Evolutionary conservation across 1,140 invertebrate genomes (phyloP), one percentile per base, ranked within the genome.

Genomic region (Idris sp.): DNA sequence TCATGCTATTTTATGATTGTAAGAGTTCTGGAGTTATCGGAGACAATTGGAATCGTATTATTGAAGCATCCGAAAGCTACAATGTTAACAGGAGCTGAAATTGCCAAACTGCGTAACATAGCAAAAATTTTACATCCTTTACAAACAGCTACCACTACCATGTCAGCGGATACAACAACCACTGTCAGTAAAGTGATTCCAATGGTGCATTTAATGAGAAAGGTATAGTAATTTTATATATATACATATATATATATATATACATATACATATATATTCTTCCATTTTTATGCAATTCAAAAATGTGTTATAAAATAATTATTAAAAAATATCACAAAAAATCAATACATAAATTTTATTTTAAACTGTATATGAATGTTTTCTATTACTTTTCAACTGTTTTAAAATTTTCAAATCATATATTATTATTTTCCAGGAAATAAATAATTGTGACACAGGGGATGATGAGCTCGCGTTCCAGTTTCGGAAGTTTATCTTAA

Each of bases 1-100:
- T 67, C 65, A 0, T 19, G 31, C n/a, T 51, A 61, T 36, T 43
- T 38, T 33, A 64, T 41, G 46, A 43, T 53, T 7, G 31, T 43
- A 2, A 7, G 49, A 4, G 61, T 72, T 59, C 22, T 53, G 13
- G 51, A 59, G 19, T n/a, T 59, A 16, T 38, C 19, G 0, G 33
- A 48, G 26, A 5, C 38, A 10, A 41, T 59, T 28, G 56, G 43
- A 48, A 13, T 3, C 15, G 33, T 59, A 0, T 19, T 59, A 1
- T 16, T 59, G 7, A 59, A 59, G 26, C 46, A 15, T 16, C 41
- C 18, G 4, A 44, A 35, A 15, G 13, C 13, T 16, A 36, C 15
- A 4, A 58, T 58, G 28, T 2, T 46, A 0, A 26, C 19, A 7
- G 40, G 38, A 30, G 35, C 41, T 25, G 40, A 58, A 36, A 7